Evolutionary conservation across 2,113 vertebrate species (phyloP).

Genomic region (Gopherus flavomarginatus): DNA sequence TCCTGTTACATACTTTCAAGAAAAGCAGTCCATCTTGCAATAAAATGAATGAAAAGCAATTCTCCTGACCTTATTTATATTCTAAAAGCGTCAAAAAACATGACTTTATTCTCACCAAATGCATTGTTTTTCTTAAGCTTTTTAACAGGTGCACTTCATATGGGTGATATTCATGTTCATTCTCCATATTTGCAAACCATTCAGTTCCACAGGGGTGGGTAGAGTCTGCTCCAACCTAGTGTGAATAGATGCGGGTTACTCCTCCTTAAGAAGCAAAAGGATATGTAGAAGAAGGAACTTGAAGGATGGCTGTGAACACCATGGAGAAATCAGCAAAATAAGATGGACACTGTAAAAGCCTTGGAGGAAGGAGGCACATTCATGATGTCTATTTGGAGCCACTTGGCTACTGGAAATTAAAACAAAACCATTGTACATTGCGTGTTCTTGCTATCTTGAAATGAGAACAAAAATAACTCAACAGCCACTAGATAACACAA

Average conservation of each 20-base stretch:
- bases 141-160: neutral
- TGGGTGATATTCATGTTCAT: neutral
- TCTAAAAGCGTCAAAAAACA: neutral
- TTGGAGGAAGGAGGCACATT: neutral
- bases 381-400: neutral
- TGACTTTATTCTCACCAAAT: neutral
- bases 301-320: neutral
- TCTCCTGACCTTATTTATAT: neutral
- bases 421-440: neutral
- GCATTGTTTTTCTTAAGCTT: neutral
- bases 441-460: neutral
- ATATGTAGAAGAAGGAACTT: neutral
- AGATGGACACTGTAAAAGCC: neutral
- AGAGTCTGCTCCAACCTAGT: neutral
- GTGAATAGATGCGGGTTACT: neutral
- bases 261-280: neutral
- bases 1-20: neutral
- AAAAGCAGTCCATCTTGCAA: neutral
- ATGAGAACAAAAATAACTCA: neutral
- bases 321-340: neutral
- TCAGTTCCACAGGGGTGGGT: neutral
- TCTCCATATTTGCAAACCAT: neutral
- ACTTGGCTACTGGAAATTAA: neutral
- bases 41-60: neutral
- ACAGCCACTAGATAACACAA: neutral